Evolutionary conservation across 2,113 vertebrate genomes (phyloP).

Genomic region (Thamnaconus septentrionalis): DNA sequence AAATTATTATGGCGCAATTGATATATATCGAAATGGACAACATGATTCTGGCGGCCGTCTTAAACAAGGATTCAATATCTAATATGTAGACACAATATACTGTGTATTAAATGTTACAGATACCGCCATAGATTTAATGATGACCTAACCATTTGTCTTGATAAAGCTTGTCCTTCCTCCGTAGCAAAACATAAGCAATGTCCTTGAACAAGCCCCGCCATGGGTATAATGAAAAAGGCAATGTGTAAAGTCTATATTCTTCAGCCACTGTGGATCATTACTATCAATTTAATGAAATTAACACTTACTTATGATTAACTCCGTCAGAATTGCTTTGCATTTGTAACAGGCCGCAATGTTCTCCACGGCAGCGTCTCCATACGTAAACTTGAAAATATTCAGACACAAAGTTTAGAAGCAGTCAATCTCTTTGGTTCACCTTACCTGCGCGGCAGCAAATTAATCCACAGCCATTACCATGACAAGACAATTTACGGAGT

Average conservation of each 20-base stretch:
- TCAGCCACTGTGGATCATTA: conserved; percentile 4
- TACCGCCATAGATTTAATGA: conserved; percentile 71
- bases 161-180: conserved; percentile 66
- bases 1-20: conserved; percentile 73
- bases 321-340: no score
- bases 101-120: conserved; percentile 60
- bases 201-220: conserved; percentile 59
- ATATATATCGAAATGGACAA: conserved; percentile 70
- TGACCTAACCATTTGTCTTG: conserved; percentile 76
- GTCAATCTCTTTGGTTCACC: conserved; percentile 74
- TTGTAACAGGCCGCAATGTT: no score
- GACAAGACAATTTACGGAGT: conserved; percentile 81
- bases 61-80: conserved; percentile 74
- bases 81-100: conserved; percentile 67
- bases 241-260: conserved; percentile 12
- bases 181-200: conserved; percentile 44
- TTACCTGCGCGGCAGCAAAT: conserved; percentile 77
- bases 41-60: conserved; percentile 51
- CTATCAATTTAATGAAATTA: conserved; percentile 7
- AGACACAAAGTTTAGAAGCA: conserved; percentile 73
- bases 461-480: conserved; percentile 79
- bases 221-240: conserved; percentile 41
- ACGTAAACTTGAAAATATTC: not conserved
- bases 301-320: conserved; percentile 6
- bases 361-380: not conserved